Evolutionary conservation across 2,888 invertebrate genomes (phyloP).

Genomic region (Hydrotaea cyrtoneurina): DNA sequence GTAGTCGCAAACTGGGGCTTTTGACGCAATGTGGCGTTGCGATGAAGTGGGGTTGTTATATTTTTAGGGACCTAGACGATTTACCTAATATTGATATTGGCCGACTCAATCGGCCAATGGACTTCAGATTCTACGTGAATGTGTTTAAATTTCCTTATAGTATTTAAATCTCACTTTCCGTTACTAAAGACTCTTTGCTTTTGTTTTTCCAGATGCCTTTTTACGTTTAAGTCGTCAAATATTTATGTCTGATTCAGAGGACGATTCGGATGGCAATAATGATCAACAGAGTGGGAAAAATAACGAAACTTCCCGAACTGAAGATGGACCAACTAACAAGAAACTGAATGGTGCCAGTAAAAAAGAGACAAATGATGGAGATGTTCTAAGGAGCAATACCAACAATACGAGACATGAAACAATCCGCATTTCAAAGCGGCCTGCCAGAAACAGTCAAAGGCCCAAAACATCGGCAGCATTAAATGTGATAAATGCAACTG

Average conservation of each 20-base stretch:
- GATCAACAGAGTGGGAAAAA: constrained; percentile 31
- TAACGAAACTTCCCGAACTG: constrained; percentile 29
- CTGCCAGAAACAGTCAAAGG: constrained; percentile 48
- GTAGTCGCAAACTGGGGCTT: too few species aligned
- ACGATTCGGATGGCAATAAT: constrained; percentile 42
- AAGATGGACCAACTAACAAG: background rate
- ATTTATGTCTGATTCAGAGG: constrained; percentile 62
- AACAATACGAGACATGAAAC: constrained; percentile 33
- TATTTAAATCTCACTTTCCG: too few species aligned
- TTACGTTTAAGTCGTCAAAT: constrained; percentile 61
- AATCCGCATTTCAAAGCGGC: constrained; percentile 35
- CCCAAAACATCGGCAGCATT: constrained; percentile 61
- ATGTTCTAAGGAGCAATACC: background rate
- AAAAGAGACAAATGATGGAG: background rate
- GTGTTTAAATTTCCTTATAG: too few species aligned
- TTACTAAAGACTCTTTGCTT: background rate
- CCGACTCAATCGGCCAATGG: too few species aligned
- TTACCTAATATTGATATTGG: too few species aligned
- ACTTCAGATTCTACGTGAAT: too few species aligned
- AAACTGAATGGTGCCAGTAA: constrained; percentile 52
- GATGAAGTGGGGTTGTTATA: too few species aligned
- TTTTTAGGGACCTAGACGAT: too few species aligned
- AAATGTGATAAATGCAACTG: constrained; percentile 56
- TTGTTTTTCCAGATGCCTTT: constrained; percentile 57
- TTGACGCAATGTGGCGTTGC: too few species aligned